Base-by-base conservation (phyloP, 2,113 vertebrate genomes). In the Megaceryle maxima region DNA sequence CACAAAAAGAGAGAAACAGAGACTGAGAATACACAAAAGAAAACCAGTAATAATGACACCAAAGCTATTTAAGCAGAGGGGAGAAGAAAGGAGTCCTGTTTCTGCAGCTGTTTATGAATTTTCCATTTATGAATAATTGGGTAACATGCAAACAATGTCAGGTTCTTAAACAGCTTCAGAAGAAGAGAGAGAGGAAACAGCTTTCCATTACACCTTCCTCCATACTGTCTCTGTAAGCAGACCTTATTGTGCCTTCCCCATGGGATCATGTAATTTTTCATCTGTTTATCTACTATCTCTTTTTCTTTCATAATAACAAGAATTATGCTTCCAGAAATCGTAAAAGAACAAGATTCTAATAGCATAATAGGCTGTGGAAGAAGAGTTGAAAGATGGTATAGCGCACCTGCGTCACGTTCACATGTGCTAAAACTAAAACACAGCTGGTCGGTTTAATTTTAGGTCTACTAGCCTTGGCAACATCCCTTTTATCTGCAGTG, bases 371-470 rank as follows among this genome's bases (percentile, higher is more conserved):
- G 68, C 79, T 96, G 51, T 46, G 57, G 56, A 86, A 69, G 85
- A 53, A 93, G 83, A 83, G 51, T 5, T 83, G 76, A 75, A 96
- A 62, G 85, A 95, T 15, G 1, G 83, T 83, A 31, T 18, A 92
- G 73, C 24, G 33, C 96, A 96, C 94, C 95, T 96, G 96, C 48
- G 1, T 95, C 96, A 95, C 4, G 2, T 94, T 96, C 90, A 74
- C 83, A 94, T 78, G 86, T 90, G 90, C 73, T 95, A 78, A 85
- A 94, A 91, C 94, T 80, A 90, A 93, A 97, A 96, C 96, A 97
- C 96, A 97, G 96, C 96, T 97, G 96, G 86, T 72, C 7, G 60
- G 80, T 95, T 96, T 96, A 95, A 97, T 96, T 96, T 96, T 96
- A 97, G 95, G 85, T 85, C 92, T 93, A 83, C 94, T 56, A 95